Evolutionary conservation across 2,113 vertebrate genomes (phyloP).

Genomic region (Pterophyllum scalare): DNA sequence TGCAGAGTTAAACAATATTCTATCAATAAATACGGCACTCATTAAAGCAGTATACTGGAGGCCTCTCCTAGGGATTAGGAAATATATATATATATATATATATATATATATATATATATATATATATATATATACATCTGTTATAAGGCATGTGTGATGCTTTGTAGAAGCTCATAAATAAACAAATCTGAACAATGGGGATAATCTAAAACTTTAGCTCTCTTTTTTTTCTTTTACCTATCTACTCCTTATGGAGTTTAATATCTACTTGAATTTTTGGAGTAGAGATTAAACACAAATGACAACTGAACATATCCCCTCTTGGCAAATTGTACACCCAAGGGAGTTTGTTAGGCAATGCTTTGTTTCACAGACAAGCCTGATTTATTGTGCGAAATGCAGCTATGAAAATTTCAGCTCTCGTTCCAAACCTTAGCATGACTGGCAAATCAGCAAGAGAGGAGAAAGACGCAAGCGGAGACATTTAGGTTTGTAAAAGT

Average conservation of each 20-base stretch:
- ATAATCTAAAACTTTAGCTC: not conserved
- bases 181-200: not conserved
- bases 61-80: not conserved
- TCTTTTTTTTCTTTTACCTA: not conserved
- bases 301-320: slow-evolving; percentile 10
- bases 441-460: slow-evolving; percentile 28
- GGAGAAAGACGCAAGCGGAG: not conserved
- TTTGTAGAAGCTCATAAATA: not conserved
- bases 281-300: slow-evolving; percentile 41
- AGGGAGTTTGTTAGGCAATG: slow-evolving; percentile 4
- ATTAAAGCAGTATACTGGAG: slow-evolving; percentile 36
- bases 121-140: not conserved
- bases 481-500: slow-evolving; percentile 9
- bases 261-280: slow-evolving; percentile 1
- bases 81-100: not conserved
- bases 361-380: slow-evolving; percentile 25
- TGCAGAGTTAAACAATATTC: slow-evolving; percentile 67
- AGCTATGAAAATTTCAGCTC: slow-evolving; percentile 6
- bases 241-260: not conserved
- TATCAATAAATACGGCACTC: slow-evolving; percentile 63
- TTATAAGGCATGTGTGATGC: slow-evolving; percentile 6
- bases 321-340: slow-evolving; percentile 9
- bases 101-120: not conserved
- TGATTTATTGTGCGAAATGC: slow-evolving; percentile 20
- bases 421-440: slow-evolving; percentile 17